phyloP scores from a whole-genome alignment of 2,113 vertebrate genomes.

The Chrysemys picta region DNA sequence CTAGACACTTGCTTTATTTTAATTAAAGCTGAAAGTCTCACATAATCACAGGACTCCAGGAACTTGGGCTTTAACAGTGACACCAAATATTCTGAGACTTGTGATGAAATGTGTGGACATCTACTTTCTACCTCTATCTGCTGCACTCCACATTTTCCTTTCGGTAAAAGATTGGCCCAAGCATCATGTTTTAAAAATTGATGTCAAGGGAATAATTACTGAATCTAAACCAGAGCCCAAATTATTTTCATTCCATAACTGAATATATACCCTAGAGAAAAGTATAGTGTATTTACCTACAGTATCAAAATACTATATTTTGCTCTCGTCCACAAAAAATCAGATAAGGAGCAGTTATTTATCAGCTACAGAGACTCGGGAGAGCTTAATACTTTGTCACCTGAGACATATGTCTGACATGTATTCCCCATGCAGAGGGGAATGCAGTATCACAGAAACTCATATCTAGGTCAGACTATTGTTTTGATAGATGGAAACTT shows the following conservation, averaged over 20 bases:
- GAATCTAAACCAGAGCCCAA: background rate
- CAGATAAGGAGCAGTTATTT: constrained; percentile 6
- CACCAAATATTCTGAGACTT: background rate
- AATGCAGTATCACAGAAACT: constrained; percentile 29
- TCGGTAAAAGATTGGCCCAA: background rate
- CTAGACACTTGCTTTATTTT: background rate
- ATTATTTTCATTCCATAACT: constrained; percentile 2
- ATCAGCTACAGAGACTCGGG: constrained; percentile 16
- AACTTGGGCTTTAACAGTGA: background rate
- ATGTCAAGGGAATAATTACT: constrained; percentile 1
- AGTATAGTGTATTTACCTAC: background rate
- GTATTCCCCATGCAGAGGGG: constrained; percentile 25
- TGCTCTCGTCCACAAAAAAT: background rate
- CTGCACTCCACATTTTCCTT: background rate
- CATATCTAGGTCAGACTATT: constrained; percentile 63
- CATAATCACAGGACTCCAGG: background rate
- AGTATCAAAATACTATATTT: constrained; percentile 20
- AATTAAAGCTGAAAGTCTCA: background rate
- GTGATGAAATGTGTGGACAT: background rate
- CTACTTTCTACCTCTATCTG: background rate
- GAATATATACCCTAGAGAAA: background rate
- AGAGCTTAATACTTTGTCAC: constrained; percentile 51
- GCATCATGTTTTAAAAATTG: constrained; percentile 17
- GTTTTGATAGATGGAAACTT: constrained; percentile 58
- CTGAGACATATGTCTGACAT: constrained; percentile 53